phyloP scores from a whole-genome alignment of 2,113 vertebrate species.

The Geothlypis trichas region DNA sequence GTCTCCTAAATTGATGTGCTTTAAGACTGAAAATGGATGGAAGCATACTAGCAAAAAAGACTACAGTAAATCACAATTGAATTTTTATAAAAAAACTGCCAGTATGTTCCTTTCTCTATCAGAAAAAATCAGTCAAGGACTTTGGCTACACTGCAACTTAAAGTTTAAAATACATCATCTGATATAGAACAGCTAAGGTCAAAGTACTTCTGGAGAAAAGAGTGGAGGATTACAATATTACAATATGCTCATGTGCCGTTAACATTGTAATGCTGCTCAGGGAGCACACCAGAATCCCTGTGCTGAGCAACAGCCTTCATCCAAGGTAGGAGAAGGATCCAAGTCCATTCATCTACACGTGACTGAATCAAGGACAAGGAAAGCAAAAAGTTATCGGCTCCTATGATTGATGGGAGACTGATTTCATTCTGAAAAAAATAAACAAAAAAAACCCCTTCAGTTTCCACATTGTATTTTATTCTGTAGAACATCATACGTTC shows the following conservation, averaged over 20 bases:
- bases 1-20: neutral
- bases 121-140: slow-evolving; percentile 14
- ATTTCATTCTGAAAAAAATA: neutral
- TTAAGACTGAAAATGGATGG: slow-evolving; percentile 10
- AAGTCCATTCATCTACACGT: neutral
- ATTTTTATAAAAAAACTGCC: slow-evolving; percentile 5
- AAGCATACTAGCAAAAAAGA: neutral
- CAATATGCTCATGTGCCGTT: neutral
- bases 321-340: neutral
- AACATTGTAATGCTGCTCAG: neutral
- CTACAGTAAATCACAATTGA: neutral
- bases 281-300: neutral
- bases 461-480: neutral
- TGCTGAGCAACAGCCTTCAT: neutral
- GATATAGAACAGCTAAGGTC: neutral
- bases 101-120: neutral
- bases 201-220: neutral
- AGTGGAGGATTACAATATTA: neutral
- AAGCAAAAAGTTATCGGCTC: neutral
- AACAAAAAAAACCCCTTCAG: neutral
- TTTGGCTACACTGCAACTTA: neutral
- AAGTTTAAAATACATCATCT: slow-evolving; percentile 4
- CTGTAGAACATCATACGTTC: neutral
- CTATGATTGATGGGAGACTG: neutral
- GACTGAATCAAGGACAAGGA: neutral